phyloP scores from a whole-genome alignment of 2,888 invertebrate species.

The Brenthis daphne region DNA sequence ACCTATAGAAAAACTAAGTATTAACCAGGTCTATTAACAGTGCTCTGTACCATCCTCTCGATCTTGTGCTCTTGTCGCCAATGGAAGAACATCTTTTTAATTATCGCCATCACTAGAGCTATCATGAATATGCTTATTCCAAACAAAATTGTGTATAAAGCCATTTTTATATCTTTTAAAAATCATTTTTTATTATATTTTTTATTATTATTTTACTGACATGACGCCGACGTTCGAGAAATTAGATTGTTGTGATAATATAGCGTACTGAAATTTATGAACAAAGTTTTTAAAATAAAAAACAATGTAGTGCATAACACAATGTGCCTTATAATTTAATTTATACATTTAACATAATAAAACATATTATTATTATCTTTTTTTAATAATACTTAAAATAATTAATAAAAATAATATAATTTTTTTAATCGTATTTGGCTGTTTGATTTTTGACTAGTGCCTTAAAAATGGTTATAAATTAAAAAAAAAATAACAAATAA shows the following conservation, averaged over 20 bases:
- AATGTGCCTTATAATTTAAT: too few relatives aligned
- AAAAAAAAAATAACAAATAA: background rate
- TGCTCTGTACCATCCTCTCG: conserved; percentile 52
- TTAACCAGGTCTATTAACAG: conserved; percentile 64
- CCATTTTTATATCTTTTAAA: conserved; percentile 53
- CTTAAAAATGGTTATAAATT: too few relatives aligned
- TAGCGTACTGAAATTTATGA: background rate
- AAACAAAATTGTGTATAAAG: conserved; percentile 72
- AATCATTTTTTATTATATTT: conserved; percentile 20
- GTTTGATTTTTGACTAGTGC: background rate
- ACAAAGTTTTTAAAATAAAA: background rate
- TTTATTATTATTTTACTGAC: background rate
- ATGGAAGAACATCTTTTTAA: conserved; percentile 73
- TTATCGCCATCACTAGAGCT: conserved; percentile 68
- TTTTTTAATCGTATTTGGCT: background rate
- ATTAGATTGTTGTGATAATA: background rate
- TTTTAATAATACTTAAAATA: too few relatives aligned
- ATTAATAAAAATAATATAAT: background rate
- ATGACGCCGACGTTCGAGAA: background rate
- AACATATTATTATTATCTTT: too few relatives aligned
- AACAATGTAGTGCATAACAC: too few relatives aligned
- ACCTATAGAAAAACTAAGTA: background rate
- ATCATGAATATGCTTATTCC: conserved; percentile 75
- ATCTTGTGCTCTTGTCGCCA: conserved; percentile 73
- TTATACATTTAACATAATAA: too few relatives aligned